Evolutionary conservation across 37 sponge, comb jelly and placozoan genomes (phyloP).

Genomic region (Spongilla lacustris): DNA sequence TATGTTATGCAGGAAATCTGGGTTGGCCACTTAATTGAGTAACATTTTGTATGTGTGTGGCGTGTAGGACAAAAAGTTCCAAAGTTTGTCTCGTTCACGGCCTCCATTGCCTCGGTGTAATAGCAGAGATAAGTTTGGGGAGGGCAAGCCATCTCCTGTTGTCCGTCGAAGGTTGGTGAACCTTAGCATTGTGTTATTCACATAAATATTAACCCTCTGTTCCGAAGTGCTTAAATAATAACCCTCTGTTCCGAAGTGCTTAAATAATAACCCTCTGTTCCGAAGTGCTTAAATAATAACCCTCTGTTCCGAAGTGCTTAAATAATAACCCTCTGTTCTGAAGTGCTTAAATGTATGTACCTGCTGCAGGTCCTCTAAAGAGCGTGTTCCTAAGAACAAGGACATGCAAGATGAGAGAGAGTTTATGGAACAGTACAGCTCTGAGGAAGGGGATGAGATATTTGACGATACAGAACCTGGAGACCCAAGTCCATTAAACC

Average conservation of each 20-base stretch:
- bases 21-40: background rate
- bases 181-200: no score
- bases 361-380: conserved; percentile 44
- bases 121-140: conserved; percentile 28
- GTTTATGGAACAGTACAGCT: conserved; percentile 14
- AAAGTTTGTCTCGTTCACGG: background rate
- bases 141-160: conserved; percentile 17
- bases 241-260: no score
- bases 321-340: no score
- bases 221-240: no score
- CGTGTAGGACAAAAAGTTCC: background rate
- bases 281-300: no score
- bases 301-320: no score
- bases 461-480: conserved; percentile 2
- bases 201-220: no score
- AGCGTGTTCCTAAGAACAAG: conserved; percentile 32
- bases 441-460: background rate
- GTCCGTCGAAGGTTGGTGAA: conserved; percentile 30
- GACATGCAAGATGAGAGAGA: conserved; percentile 54
- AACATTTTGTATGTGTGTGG: background rate
- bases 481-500: background rate
- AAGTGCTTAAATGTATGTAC: no score
- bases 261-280: no score
- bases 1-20: background rate
- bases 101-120: conserved; percentile 18